phyloP scores from a whole-genome alignment of 2,113 vertebrate genomes.

The Petroica traversi region DNA sequence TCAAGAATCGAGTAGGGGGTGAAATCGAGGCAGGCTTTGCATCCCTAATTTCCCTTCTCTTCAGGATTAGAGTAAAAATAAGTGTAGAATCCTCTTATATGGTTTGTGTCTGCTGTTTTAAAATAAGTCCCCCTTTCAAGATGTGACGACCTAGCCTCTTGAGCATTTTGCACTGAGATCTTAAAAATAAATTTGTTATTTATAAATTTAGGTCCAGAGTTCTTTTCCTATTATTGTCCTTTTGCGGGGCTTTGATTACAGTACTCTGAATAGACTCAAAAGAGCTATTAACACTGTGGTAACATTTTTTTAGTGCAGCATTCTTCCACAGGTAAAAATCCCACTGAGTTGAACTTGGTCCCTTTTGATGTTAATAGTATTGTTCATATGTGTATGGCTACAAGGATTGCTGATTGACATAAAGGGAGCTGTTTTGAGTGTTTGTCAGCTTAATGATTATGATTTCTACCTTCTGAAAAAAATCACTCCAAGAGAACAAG shows the following conservation, averaged over 20 bases:
- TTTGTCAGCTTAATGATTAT: background rate
- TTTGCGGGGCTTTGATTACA: background rate
- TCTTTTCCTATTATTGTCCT: background rate
- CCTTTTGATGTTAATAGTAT: background rate
- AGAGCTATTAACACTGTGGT: background rate
- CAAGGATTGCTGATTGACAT: background rate
- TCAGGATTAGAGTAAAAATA: background rate
- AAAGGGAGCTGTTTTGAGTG: background rate
- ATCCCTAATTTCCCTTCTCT: background rate
- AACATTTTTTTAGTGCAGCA: background rate
- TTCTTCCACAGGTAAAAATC: background rate
- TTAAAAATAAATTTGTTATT: background rate
- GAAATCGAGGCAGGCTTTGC: background rate
- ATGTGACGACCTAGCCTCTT: background rate
- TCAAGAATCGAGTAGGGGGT: background rate
- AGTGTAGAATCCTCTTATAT: background rate
- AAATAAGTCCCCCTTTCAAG: background rate
- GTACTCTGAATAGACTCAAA: background rate
- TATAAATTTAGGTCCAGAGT: background rate
- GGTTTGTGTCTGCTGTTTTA: background rate
- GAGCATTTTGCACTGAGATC: background rate
- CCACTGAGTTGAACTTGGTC: background rate
- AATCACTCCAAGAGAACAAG: background rate
- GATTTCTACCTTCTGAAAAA: background rate
- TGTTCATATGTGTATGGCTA: background rate